Evolutionary conservation across 2,113 vertebrate genomes (phyloP).

Genomic region (Callithrix jacchus): DNA sequence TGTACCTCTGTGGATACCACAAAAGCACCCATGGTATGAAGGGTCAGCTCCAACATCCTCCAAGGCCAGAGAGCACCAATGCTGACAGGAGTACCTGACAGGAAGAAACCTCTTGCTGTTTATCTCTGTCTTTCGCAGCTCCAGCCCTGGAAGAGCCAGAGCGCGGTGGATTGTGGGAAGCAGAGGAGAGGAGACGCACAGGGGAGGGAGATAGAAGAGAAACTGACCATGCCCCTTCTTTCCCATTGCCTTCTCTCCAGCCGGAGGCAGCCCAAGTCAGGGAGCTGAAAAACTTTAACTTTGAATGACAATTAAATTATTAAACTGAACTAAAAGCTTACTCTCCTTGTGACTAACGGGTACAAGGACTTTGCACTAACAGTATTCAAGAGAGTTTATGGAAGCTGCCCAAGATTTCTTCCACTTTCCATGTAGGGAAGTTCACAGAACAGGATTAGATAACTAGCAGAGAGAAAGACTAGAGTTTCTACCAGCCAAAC

Average conservation of each 20-base stretch:
- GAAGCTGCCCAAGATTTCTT: background rate
- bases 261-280: background rate
- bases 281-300: background rate
- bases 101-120: background rate
- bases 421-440: background rate
- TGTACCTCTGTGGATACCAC: background rate
- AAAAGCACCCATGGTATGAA: background rate
- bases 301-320: background rate
- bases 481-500: background rate
- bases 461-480: background rate
- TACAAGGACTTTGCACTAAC: background rate
- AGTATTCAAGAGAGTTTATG: background rate
- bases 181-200: background rate
- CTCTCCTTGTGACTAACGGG: background rate
- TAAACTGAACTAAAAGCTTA: background rate
- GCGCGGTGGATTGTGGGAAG: background rate
- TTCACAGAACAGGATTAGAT: background rate
- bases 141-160: background rate
- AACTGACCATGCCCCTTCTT: background rate
- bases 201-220: background rate
- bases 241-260: background rate
- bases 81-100: background rate
- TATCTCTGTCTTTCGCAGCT: background rate
- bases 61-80: background rate
- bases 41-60: background rate